phyloP scores from a whole-genome alignment of 2,797 vertebrate species.

The Halcyon smyrnensis region DNA sequence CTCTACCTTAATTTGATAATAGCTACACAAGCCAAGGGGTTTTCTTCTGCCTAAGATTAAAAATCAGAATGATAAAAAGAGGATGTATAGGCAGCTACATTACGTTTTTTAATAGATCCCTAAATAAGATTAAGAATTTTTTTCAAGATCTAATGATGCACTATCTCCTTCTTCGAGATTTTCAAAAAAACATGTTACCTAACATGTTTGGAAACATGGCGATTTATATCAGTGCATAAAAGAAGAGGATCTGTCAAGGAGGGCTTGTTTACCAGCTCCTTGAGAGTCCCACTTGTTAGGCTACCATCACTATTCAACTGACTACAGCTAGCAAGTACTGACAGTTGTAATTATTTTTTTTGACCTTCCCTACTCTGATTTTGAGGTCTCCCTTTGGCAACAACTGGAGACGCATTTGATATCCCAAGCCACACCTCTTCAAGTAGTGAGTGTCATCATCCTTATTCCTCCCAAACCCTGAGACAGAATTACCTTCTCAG shows the following conservation, averaged over 20 bases:
- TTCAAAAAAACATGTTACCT: not conserved
- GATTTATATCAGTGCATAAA: not conserved
- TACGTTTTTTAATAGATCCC: not conserved
- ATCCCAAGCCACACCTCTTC: not conserved
- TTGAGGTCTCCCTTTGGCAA: not conserved
- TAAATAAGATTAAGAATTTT: not conserved
- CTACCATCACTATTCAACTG: not conserved
- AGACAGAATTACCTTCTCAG: not conserved
- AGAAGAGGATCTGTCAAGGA: not conserved
- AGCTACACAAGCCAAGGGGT: not conserved
- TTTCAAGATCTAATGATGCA: not conserved
- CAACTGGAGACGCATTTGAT: not conserved
- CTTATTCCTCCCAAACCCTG: not conserved
- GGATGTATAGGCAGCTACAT: not conserved
- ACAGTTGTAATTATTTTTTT: not conserved
- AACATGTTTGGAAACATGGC: not conserved
- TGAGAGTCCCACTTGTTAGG: not conserved
- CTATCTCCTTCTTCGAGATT: not conserved
- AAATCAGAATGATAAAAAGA: not conserved
- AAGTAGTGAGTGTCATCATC: not conserved
- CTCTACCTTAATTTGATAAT: slow-evolving; percentile 17
- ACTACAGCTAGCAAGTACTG: not conserved
- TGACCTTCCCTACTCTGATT: not conserved
- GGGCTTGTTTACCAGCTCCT: not conserved
- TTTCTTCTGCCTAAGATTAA: not conserved